Evolutionary conservation across 2,797 vertebrate species (phyloP), one percentile per base, ranked within the genome.

Genomic region (Sebastes cheni): DNA sequence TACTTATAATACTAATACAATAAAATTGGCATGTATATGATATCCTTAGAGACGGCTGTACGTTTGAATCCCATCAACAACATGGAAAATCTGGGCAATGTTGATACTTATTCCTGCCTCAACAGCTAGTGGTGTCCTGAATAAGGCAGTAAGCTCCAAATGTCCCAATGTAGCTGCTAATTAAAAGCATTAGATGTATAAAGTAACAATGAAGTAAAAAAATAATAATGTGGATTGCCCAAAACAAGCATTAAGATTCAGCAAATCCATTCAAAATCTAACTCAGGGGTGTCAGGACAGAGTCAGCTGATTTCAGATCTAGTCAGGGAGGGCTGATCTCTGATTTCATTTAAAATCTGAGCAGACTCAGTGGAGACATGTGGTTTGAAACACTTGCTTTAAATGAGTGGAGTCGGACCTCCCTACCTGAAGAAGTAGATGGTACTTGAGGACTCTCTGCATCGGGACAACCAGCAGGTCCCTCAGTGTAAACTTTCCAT

Each of bases 371-470:
- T 39, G 5, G 2, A 22, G 52, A 70, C 14, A 14, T 20, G 9
- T 30, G 2, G 32, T 52, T 66, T 67, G 5, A 42, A 16, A 27
- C 8, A 14, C 8, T 22, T 68, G 8, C 13, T 77, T 74, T 20
- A 42, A n/a, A 59, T 20, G 1, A 3, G 12, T 13, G 8, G 6
- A 78, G 5, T 70, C 1, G 8, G 23, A 18, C 4, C 3, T 25
- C 8, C 22, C 1, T 82, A 99, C 98, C 97, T 99, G 98, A 20
- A 99, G 97, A 20, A 99, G 95, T 0, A 99, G 96, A 67, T 99
- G 98, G 75, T 99, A 99, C 84, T 99, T 99, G n/a, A 99, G 91
- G 71, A 99, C 97, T 88, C 98, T 95, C 86, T 99, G 98, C 97
- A 99, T 99, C 1, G 98, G 98, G 77, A 99, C 98, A 11, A 99